Evolutionary conservation across 2,113 vertebrate genomes (phyloP).

Genomic region (Brachypteracias leptosomus): DNA sequence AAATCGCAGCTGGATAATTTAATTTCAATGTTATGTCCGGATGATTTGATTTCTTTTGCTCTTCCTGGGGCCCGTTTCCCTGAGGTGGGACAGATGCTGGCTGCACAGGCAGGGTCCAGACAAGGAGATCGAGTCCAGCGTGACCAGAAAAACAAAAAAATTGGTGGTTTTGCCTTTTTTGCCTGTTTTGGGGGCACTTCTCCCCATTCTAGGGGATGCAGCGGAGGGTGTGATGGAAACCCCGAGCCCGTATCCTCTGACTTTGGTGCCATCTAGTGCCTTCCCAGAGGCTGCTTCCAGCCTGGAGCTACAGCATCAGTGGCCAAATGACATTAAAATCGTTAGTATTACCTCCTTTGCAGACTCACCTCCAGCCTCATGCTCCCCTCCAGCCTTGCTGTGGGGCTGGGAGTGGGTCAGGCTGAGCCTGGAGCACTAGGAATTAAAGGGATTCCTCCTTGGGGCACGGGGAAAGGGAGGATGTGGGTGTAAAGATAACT

Average conservation of each 20-base stretch:
- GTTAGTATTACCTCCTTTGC: not conserved
- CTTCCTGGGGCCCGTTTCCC: not conserved
- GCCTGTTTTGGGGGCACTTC: not conserved
- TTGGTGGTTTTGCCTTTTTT: not conserved
- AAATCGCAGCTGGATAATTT: not conserved
- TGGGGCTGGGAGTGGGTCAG: not conserved
- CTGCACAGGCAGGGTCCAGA: not conserved
- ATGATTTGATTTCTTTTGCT: not conserved
- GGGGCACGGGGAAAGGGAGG: rapidly evolving
- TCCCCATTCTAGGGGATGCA: not conserved
- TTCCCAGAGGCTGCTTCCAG: not conserved
- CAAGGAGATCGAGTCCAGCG: rapidly evolving
- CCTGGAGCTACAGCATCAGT: rapidly evolving
- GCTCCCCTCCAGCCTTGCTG: rapidly evolving
- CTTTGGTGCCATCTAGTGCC: slow-evolving; percentile 59
- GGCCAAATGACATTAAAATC: not conserved
- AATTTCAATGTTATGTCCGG: rapidly evolving
- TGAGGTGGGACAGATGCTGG: not conserved
- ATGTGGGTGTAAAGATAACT: not conserved
- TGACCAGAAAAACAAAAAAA: not conserved
- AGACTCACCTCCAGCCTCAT: not conserved
- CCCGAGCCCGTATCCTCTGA: not conserved
- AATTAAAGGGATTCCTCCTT: not conserved
- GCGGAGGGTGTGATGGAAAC: not conserved
- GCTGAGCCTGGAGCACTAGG: not conserved